Conservation (phyloP, 2,888 invertebrate species). For the Hydrotaea diabolus region DNA sequence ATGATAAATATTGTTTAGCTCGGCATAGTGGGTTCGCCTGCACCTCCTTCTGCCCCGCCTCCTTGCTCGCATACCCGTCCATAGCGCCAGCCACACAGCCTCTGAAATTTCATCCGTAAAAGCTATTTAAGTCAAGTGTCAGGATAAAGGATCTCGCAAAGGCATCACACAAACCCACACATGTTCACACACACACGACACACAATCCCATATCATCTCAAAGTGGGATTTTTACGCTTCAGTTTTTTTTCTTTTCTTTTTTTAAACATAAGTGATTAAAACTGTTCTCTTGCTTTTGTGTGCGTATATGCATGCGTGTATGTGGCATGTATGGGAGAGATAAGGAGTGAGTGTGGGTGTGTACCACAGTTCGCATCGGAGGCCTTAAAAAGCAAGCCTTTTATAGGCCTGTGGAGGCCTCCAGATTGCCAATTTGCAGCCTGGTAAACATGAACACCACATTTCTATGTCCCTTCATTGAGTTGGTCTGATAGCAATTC, state of each 20-base stretch:
- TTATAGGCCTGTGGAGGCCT: too few relatives aligned
- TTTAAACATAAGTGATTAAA: conserved; percentile 50
- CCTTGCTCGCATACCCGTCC: neutral
- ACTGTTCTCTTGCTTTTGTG: conserved; percentile 14
- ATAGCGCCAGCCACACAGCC: neutral
- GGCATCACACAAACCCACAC: neutral
- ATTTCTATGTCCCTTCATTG: too few relatives aligned
- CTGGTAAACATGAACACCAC: too few relatives aligned
- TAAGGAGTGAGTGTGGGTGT: too few relatives aligned
- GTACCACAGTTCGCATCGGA: too few relatives aligned
- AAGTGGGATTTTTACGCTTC: conserved; percentile 24
- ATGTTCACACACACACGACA: neutral
- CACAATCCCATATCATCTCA: conserved; percentile 49
- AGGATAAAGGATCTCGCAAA: conserved; percentile 53
- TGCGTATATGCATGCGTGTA: neutral
- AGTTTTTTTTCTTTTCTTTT: conserved; percentile 22
- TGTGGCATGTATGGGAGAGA: too few relatives aligned
- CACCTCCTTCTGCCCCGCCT: neutral
- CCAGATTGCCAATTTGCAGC: too few relatives aligned
- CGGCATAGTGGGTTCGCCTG: neutral
- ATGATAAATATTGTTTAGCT: neutral
- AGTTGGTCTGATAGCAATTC: too few relatives aligned
- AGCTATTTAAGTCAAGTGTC: conserved; percentile 60
- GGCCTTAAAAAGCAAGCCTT: too few relatives aligned
- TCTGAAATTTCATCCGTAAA: conserved; percentile 39